These are phyloP conservation scores for Falco naumanni DNA, from an alignment of 2,797 vertebrate species.

Conservation along the genomic window DNA sequence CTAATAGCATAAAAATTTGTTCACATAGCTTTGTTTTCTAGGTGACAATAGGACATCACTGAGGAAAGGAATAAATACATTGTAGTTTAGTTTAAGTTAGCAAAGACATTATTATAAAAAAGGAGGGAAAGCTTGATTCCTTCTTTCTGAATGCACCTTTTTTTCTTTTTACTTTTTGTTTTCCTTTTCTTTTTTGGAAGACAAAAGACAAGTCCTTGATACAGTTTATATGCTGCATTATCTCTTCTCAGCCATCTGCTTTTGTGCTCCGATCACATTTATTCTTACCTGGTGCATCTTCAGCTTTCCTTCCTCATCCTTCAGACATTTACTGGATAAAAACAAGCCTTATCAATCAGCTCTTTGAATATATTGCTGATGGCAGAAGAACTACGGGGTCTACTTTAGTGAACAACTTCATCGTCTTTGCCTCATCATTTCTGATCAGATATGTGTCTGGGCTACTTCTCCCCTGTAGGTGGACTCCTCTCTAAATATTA, in stretches of 20 bases:
- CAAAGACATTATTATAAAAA: background rate
- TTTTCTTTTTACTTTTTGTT: background rate
- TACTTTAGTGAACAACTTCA: constrained; percentile 28
- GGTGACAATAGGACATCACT: background rate
- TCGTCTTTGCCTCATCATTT: constrained; percentile 6
- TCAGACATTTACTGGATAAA: background rate
- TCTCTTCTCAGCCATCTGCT: background rate
- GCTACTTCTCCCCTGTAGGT: constrained; percentile 5
- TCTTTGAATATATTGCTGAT: constrained; percentile 44
- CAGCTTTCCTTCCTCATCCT: background rate
- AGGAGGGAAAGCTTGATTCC: background rate
- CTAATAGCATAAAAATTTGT: background rate
- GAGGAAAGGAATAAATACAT: background rate
- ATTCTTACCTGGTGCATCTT: background rate
- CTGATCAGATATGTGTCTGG: constrained; percentile 22
- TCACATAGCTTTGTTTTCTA: constrained; percentile 19
- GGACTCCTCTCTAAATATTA: constrained; percentile 38
- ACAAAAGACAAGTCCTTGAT: background rate
- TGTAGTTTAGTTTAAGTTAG: background rate
- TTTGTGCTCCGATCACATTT: background rate
- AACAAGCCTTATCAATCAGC: constrained; percentile 50
- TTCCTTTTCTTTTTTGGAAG: background rate
- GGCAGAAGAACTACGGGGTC: background rate
- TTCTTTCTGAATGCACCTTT: background rate
- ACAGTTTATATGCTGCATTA: background rate